These are phyloP conservation scores for Dynastes tityus DNA, from an alignment of 2,888 invertebrate genomes.

Conservation along the genomic window DNA sequence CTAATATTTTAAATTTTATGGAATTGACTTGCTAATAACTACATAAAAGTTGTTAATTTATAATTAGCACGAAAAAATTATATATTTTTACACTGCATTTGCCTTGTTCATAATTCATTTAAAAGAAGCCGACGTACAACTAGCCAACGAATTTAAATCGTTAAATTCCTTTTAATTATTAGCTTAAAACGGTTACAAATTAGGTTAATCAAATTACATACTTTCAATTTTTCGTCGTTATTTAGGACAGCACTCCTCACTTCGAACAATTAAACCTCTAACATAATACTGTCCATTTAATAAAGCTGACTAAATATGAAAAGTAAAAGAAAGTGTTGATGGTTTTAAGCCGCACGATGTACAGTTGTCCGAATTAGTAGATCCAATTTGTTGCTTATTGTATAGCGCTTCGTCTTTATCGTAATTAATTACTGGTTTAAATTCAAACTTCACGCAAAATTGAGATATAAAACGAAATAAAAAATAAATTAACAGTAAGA, in stretches of 20 bases:
- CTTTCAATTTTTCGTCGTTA: slow-evolving; percentile 35
- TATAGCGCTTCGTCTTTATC: background rate
- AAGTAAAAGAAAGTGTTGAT: slow-evolving; percentile 24
- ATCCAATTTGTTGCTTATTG: background rate
- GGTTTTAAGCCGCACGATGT: background rate
- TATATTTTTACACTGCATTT: no score
- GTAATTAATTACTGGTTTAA: no score
- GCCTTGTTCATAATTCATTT: no score
- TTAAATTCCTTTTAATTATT: slow-evolving; percentile 26
- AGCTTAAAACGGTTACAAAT: background rate
- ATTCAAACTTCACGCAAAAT: no score
- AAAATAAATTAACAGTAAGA: no score
- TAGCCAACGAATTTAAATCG: background rate
- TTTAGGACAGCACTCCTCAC: slow-evolving; percentile 24
- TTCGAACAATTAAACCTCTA: slow-evolving; percentile 16
- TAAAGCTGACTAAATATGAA: background rate
- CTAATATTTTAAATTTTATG: no score
- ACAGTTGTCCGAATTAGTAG: background rate
- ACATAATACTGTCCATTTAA: background rate
- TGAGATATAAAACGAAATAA: no score
- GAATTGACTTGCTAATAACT: no score
- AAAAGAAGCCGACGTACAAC: no score
- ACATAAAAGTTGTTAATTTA: no score
- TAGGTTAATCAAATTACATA: slow-evolving; percentile 33
- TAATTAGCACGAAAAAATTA: no score